Evolutionary conservation across 35 echinoderm and acorn worm genomes (phyloP).

Genomic region (Amphiura filiformis): DNA sequence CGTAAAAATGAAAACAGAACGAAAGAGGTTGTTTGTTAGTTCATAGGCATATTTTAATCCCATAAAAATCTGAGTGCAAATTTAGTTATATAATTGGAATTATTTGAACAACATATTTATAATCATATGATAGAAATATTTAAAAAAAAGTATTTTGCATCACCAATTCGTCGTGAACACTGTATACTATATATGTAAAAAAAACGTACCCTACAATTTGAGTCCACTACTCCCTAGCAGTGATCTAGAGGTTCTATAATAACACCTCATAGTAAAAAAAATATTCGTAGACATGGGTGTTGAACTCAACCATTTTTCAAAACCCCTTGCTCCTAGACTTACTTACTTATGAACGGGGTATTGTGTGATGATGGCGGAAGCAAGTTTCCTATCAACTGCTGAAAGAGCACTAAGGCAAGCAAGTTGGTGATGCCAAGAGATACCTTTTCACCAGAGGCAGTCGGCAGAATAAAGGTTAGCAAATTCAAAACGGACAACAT

Average conservation of each 20-base stretch:
- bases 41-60: neutral
- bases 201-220: too few relatives aligned
- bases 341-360: slow-evolving; percentile 1
- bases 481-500: too few relatives aligned
- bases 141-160: neutral
- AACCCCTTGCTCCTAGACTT: too few relatives aligned
- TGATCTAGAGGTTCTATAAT: neutral
- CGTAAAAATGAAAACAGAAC: neutral
- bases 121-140: neutral
- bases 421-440: too few relatives aligned
- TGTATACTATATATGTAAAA: neutral
- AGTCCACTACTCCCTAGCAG: too few relatives aligned
- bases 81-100: neutral
- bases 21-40: neutral
- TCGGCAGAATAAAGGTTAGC: too few relatives aligned
- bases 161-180: neutral
- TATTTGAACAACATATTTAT: neutral
- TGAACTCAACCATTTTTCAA: too few relatives aligned
- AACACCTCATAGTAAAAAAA: neutral
- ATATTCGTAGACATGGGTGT: too few relatives aligned
- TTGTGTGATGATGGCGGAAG: neutral
- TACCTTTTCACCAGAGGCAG: too few relatives aligned
- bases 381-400: too few relatives aligned
- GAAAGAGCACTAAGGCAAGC: too few relatives aligned
- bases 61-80: neutral